Base-by-base conservation (phyloP, 2,797 vertebrate genomes). In the Steatocranus sp. region DNA sequence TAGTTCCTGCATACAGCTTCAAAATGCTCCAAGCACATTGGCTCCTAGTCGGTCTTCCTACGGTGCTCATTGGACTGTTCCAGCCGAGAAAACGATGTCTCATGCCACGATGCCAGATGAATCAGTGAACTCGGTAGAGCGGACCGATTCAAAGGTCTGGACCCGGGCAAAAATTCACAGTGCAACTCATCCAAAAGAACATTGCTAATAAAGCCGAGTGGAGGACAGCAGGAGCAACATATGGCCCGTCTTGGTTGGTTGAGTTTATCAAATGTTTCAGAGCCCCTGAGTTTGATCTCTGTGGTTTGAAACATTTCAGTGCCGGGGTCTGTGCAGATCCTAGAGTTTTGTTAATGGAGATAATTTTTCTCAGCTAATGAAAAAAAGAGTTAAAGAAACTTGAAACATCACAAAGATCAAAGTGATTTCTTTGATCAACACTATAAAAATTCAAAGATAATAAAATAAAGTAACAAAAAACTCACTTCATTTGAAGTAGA, bases 191-290 rank as follows among this genome's bases (percentile, higher is more conserved):
- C 76, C 54, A 46, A 83, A 76, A 87, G 83, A 83, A 81, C 82
- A 79, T 54, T 34, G 81, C 34, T 78, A 75, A 88, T 53, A 78
- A 70, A 54, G 58, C 38, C 73, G 75, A 87, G 63, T 56, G 32
- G 73, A 58, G 25, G 54, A 38, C 79, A 54, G 85, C 86, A 58
- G 81, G 50, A 54, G 15, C 3, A 83, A 76, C 92, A 90, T 89
- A 87, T 76, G 92, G 87, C 38, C 79, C 0, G n/a, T 34, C 79
- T n/a, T 61, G 81, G 79, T 63, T 78, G 83, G 49, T 11, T 76
- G 83, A 20, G 58, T 86, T 83, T 49, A 66, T 23, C 3, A 43
- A 49, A 78, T 49, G 78, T 74, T 76, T 80, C 58, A 77, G 34
- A 83, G 66, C 2, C 74, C 11, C 23, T 75, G 30, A 51, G 36